Evolutionary conservation across 2,888 invertebrate genomes (phyloP), one percentile per base, ranked within the genome.

Genomic region (Nudaria mundana): DNA sequence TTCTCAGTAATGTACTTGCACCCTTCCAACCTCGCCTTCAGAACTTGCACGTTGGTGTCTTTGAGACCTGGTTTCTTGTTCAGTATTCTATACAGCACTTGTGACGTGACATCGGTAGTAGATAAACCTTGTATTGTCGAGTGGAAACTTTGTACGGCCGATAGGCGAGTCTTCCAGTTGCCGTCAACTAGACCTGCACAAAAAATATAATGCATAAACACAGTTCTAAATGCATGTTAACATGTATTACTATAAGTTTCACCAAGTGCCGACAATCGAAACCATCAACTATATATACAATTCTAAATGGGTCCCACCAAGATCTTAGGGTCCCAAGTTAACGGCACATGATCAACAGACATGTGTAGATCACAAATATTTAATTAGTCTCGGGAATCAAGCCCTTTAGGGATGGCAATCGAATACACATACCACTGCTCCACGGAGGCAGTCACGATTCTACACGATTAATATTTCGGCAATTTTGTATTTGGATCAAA

Each of bases 1-100:
- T 93, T 94, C 72, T 95, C 94, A 0, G 95, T 94, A 14, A 97
- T 87, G 52, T 92, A 91, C 54, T 94, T 94, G 40, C 97, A 91
- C 7, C 94, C 91, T 56, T 97, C 97, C 10, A 98, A 76, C 53
- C 95, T 92, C 0, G 93, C 90, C 71, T 97, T 97, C 33, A 97
- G 78, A 8, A 97, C 97, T 90, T 97, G 97, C 48, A 97, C 96
- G 74, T 98, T 97, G 43, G 94, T 97, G 66, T 98, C 98, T 71
- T 96, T 93, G 0, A 94, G 76, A 0, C 98, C 98, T 0, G 97
- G 97, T 69, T 97, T 97, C 65, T 92, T 94, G 52, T 92, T 92
- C 10, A 96, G 67, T 2, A 92, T 91, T 37, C 94, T 91, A 16
- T 95, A 91, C 16, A 97, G 71, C 0, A 95, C 92, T 78, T 97